Evolutionary conservation across 2,888 invertebrate species (phyloP), one percentile per base, ranked within the genome.

Genomic region (Limenitis camilla): DNA sequence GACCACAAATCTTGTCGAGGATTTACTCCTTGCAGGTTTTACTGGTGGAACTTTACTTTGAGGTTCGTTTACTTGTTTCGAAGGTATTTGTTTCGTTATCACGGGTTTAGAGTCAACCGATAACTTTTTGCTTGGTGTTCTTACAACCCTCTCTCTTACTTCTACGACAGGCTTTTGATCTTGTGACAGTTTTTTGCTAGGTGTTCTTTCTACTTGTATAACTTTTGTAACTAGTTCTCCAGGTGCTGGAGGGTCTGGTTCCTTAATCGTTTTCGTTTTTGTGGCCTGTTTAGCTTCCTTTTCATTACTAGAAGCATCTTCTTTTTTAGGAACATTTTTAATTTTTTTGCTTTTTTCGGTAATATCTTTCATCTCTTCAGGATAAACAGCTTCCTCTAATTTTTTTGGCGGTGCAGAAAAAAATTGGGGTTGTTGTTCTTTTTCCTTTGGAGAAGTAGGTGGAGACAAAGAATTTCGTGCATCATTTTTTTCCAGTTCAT

Each of bases 1-100:
- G 83, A 87, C 87, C 86, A 78, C 84, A 63, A 86, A 72, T 78
- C 87, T 81, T 61, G 84, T 74, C 61, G 86, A 81, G 45, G 88
- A 87, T 76, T 87, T 88, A 64, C 87, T 87, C 64, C 88, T 70
- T 55, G 83, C 84, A 55, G 88, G 88, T 71, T 88, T 88, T 36
- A 87, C 74, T 39, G 88, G 88, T 48, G 86, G 81, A 27, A 71
- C 66, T 66, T 74, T 81, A 56, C 61, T 70, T 63, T 77, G 76
- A 52, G 64, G 58, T 66, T 88, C 86, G 5, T 68, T 78, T 33
- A 59, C 40, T 55, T 63, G 68, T 62, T 75, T 77, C 36, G 50
- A 50, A 10, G 58, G 59, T 57, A 60, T 53, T 63, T 71, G 79
- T 65, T 75, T 81, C 5, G 55, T 46, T 43, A 81, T 59, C 11